Evolutionary conservation across 1,140 invertebrate genomes (phyloP).

Genomic region (Alviniconcha marisindica): DNA sequence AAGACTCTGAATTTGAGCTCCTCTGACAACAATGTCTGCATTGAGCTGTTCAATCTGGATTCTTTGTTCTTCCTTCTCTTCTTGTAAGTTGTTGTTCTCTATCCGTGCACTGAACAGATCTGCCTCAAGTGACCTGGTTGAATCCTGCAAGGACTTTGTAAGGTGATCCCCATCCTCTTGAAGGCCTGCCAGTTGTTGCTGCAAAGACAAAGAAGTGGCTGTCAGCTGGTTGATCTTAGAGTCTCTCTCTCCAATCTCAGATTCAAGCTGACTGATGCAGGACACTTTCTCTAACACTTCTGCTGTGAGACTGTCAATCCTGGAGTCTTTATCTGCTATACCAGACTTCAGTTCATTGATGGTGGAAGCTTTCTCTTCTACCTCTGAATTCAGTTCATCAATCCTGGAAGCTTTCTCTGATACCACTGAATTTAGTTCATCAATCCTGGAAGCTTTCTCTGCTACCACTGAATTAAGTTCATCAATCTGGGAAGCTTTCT

Average conservation of each 20-base stretch:
- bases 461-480: not conserved
- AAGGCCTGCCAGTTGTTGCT: not conserved
- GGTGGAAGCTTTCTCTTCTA: slow-evolving; percentile 1
- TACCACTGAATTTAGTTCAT: slow-evolving; percentile 2
- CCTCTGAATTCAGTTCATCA: slow-evolving; percentile 11
- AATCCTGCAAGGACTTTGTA: not conserved
- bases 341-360: slow-evolving; percentile 2
- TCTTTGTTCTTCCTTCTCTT: not conserved
- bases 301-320: not conserved
- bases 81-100: not conserved
- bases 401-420: slow-evolving; percentile 17
- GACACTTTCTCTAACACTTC: slow-evolving; percentile 20
- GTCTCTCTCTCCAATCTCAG: not conserved
- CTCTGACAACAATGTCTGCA: not conserved
- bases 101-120: not conserved
- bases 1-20: slow-evolving; percentile 6
- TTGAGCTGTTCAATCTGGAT: slow-evolving; percentile 2
- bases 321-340: slow-evolving; percentile 6
- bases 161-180: not conserved
- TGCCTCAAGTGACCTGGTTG: not conserved
- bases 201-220: not conserved
- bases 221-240: not conserved
- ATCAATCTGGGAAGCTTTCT: not conserved
- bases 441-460: not conserved
- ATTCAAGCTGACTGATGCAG: not conserved